Base-by-base conservation (phyloP, 2,888 invertebrate genomes). In the Caenorhabditis plicata region DNA sequence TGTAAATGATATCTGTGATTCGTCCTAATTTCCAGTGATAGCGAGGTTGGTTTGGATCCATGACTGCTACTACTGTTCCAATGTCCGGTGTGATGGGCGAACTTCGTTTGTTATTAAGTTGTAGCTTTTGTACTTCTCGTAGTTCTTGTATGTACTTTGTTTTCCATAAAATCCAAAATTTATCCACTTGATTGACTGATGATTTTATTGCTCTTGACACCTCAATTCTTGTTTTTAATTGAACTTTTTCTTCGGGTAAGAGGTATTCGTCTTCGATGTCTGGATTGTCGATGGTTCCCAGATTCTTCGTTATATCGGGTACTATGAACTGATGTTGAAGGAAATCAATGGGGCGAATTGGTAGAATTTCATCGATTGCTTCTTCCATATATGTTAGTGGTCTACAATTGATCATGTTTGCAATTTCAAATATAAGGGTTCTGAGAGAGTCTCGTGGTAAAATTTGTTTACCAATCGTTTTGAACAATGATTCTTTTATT, bases 311-410 rank as follows among this genome's bases (percentile, higher is more conserved):
- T 15, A 45, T 38, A 13, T 19, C 20, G 13, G 13, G 19, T 3
- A 35, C 23, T 13, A 13, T 19, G n/a, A 58, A 13, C 7, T 41
- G 17, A 9, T 45, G 43, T 8, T 54, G 46, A 8, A 60, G 27
- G 23, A 60, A 60, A 22, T 64, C 58, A 20, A 33, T 39, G 11
- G 64, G 64, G 11, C 62, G 7, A 13, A 64, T 40, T 3, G 33
- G 13, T 15, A 31, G n/a, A 4, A n/a, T 23, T 9, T 39, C 31
- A 3, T 60, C 36, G 27, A 44, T 15, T 5, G 44, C 35, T 11
- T 51, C 36, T n/a, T 56, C 52, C 1, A 22, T 11, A 9, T 50
- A 52, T 0, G 64, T 51, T 7, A 57, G 15, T 23, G 64, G 56
- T 11, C 56, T 26, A 7, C 41, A 23, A 31, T 64, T 64, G 27